A percentile compares a stretch with the other conserved stretches of the same genome.
phyloP scores from a whole-genome alignment of 2,113 vertebrate genomes.

The Platichthys stellatus region DNA sequence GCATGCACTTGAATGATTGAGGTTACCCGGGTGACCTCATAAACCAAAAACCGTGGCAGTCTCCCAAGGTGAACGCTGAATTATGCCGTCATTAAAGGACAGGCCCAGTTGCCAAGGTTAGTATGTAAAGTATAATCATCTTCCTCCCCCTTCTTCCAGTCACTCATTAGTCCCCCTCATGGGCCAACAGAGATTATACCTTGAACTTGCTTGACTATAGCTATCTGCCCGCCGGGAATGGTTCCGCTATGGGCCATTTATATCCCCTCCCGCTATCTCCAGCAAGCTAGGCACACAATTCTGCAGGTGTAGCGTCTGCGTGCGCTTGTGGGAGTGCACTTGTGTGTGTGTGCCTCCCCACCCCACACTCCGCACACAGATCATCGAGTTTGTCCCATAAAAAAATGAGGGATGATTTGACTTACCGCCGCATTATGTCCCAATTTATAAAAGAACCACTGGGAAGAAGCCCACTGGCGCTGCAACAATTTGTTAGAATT shows the following conservation, averaged over 20 bases:
- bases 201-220: conserved; percentile 80
- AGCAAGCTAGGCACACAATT: conserved; percentile 46
- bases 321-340: conserved; percentile 33
- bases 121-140: conserved; percentile 87
- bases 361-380: conserved; percentile 59
- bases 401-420: conserved; percentile 73
- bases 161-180: conserved; percentile 82
- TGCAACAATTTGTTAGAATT: conserved; percentile 70
- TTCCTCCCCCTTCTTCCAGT: conserved; percentile 77
- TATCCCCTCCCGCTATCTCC: conserved; percentile 67
- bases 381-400: conserved; percentile 77
- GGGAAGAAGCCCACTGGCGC: conserved; percentile 61
- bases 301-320: conserved; percentile 62
- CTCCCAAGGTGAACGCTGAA: conserved; percentile 87
- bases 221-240: conserved; percentile 73
- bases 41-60: conserved; percentile 85
- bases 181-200: conserved; percentile 81
- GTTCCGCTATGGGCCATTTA: conserved; percentile 76
- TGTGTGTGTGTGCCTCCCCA: conserved; percentile 26
- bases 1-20: conserved; percentile 86
- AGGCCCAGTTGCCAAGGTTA: conserved; percentile 85
- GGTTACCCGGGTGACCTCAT: conserved; percentile 85
- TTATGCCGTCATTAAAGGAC: conserved; percentile 88
- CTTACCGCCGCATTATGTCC: conserved; percentile 71
- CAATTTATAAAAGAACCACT: conserved; percentile 74